phyloP scores from a whole-genome alignment of 1,140 invertebrate genomes.

The Odontomachus brunneus region DNA sequence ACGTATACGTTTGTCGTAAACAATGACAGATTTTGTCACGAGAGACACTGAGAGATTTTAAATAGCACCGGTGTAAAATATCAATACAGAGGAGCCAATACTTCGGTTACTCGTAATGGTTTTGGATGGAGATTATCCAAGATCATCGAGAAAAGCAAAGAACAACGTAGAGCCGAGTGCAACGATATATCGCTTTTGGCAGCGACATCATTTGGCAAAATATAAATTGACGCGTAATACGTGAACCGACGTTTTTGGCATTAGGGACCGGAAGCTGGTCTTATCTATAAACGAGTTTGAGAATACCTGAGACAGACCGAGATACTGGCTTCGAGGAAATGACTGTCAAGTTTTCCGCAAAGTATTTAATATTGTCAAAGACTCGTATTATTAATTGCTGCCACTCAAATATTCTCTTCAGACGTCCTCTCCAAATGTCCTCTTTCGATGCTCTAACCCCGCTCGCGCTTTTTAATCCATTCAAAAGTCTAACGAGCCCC shows the following conservation, averaged over 20 bases:
- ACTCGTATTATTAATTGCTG: constrained; percentile 22
- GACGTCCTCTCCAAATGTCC: neutral
- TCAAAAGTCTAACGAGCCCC: constrained; percentile 65
- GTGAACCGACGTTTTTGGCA: constrained; percentile 36
- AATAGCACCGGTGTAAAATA: constrained; percentile 6
- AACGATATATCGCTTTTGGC: constrained; percentile 19
- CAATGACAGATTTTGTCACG: constrained; percentile 13
- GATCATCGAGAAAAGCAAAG: neutral
- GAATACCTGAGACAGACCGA: constrained; percentile 6
- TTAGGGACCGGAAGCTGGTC: constrained; percentile 7
- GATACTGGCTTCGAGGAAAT: constrained; percentile 22
- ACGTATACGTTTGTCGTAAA: neutral
- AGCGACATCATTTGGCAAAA: neutral
- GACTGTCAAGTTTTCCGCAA: neutral
- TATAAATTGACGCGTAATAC: constrained; percentile 14
- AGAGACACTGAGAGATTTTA: constrained; percentile 6
- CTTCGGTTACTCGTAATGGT: neutral
- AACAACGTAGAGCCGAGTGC: neutral
- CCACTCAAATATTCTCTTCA: constrained; percentile 3
- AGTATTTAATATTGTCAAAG: neutral
- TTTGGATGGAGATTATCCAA: constrained; percentile 39
- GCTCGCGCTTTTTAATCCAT: constrained; percentile 51
- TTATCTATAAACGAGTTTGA: constrained; percentile 10
- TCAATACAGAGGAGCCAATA: constrained; percentile 18
- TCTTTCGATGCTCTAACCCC: neutral